Base-by-base conservation (phyloP, 2,888 invertebrate genomes). In the Cordilura impudica region DNA sequence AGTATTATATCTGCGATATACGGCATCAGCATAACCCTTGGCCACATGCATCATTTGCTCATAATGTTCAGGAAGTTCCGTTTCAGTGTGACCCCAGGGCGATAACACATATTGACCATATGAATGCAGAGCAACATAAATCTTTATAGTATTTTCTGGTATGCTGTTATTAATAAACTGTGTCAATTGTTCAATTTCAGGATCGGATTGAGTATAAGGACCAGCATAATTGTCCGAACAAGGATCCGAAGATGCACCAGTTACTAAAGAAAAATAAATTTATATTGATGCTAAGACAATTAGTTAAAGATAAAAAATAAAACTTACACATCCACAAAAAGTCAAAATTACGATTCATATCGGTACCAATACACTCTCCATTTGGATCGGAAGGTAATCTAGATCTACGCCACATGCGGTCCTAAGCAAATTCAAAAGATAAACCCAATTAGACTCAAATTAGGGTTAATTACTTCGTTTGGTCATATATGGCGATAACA, bases 361-460 rank as follows among this genome's bases (percentile, higher is more conserved):
- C 89, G 2, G 88, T 88, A 10, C 90, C 90, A 39, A 85, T 83
- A 43, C 91, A 91, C 0, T 81, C 76, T 0, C 85, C 85, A 1
- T 76, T 82, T 1, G 85, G 81, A 71, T 85, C 84, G 0, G 89
- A 89, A 1, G 90, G 91, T 73, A 91, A 89, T 51, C 94, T 90
- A 18, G 93, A 94, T 83, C 94, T 94, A 7, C 92, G 88, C 94
- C 94, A 94, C 70, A 93, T 85, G 35, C 94, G 91, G 39, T 91
- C 90, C 93, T 93, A 69, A 1, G 61, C 2, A 45, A 45, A 47
- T 39, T 4, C 12, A 39, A 18, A 45, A 53, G n/a, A 35, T 26
- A 56, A 29, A 19, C 4, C 4, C 23, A 0, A 43, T 58, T 39
- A 7, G 1, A 18, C 8, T 10, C 29, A 19, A 18, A 5, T 10